Evolutionary conservation across 1,140 invertebrate genomes (phyloP).

Genomic region (Tenebrio molitor): DNA sequence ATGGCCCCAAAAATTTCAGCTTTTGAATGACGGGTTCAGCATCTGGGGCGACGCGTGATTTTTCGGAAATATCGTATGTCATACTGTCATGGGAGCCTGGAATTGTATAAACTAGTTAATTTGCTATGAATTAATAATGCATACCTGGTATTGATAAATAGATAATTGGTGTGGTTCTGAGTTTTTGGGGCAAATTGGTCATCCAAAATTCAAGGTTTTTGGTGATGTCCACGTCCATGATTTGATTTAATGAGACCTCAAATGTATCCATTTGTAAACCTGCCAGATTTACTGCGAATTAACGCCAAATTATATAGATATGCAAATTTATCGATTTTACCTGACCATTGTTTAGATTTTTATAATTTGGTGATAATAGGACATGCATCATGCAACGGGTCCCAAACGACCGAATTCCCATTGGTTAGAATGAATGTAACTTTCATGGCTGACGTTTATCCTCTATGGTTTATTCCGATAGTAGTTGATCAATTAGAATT

Average conservation of each 20-base stretch:
- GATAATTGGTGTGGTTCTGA: constrained; percentile 75
- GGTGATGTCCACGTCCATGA: neutral
- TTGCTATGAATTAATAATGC: constrained; percentile 28
- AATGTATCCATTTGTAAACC: neutral
- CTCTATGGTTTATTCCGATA: too few relatives aligned
- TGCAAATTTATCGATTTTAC: neutral
- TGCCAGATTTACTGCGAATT: neutral
- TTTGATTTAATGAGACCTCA: neutral
- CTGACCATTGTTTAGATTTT: constrained; percentile 24
- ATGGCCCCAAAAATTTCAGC: constrained; percentile 71
- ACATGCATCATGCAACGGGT: neutral
- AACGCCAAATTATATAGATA: too few relatives aligned
- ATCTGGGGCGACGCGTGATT: constrained; percentile 76
- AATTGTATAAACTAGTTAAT: constrained; percentile 15
- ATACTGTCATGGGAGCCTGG: constrained; percentile 86
- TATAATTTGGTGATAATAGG: too few relatives aligned
- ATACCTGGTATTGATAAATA: constrained; percentile 82
- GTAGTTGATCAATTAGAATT: too few relatives aligned
- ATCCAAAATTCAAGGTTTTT: constrained; percentile 77
- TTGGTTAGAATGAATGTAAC: neutral
- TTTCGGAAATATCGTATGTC: constrained; percentile 77
- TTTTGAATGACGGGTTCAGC: constrained; percentile 73
- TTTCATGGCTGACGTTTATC: too few relatives aligned
- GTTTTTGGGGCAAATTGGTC: constrained; percentile 71
- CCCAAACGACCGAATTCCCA: neutral